Percentiles rank a stretch among this genome's conserved stretches.
phyloP scores from a whole-genome alignment of 2,797 vertebrate genomes.

The Semotilus atromaculatus region DNA sequence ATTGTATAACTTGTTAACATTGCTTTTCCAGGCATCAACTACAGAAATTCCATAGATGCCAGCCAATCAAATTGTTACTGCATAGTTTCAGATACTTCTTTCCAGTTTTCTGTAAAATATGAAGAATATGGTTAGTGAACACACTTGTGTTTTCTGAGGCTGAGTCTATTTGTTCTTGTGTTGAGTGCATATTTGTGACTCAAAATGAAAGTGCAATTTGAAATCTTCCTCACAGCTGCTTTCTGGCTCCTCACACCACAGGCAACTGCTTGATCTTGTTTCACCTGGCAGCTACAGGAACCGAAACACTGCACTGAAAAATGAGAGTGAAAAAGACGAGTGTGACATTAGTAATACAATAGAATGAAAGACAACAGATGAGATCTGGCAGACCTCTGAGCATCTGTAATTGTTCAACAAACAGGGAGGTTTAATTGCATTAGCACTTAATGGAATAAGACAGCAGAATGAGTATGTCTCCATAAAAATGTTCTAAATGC shows the following conservation, averaged over 20 bases:
- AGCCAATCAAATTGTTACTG: neutral
- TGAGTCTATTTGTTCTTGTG: slow-evolving; percentile 11
- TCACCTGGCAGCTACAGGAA: slow-evolving; percentile 56
- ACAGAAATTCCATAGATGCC: neutral
- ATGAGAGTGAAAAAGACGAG: slow-evolving; percentile 43
- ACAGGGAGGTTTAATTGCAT: slow-evolving; percentile 20
- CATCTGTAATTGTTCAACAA: slow-evolving; percentile 31
- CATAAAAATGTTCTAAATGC: neutral
- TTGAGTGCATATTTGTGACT: neutral
- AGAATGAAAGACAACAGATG: slow-evolving; percentile 10
- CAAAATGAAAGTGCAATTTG: slow-evolving; percentile 33
- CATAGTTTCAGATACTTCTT: neutral
- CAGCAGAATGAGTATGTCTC: neutral
- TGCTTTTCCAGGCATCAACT: neutral
- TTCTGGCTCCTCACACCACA: no score
- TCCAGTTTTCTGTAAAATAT: slow-evolving; percentile 2
- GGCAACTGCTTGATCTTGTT: slow-evolving; percentile 24
- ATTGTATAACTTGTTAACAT: slow-evolving; percentile 8
- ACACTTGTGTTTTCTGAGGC: neutral
- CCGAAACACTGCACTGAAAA: slow-evolving; percentile 19
- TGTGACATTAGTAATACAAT: slow-evolving; percentile 32
- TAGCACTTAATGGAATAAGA: neutral
- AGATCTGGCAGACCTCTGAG: slow-evolving; percentile 13
- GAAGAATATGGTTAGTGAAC: slow-evolving; percentile 2
- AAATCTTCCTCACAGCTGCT: slow-evolving; percentile 21